Evolutionary conservation across 2,113 vertebrate species (phyloP).

Genomic region (Spea multiplicata): DNA sequence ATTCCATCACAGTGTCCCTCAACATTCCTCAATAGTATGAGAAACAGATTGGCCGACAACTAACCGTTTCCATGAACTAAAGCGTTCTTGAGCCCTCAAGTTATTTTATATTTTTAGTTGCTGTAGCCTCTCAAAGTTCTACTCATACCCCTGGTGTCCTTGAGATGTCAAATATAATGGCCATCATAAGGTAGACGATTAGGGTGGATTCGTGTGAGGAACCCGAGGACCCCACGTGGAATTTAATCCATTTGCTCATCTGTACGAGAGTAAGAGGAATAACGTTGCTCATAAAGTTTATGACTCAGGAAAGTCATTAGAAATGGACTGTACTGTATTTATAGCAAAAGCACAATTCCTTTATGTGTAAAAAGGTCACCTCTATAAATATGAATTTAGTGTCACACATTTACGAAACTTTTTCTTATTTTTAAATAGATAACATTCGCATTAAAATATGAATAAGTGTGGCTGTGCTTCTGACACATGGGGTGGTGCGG

Average conservation of each 20-base stretch:
- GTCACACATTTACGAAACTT: no score
- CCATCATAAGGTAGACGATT: background rate
- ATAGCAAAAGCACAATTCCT: constrained; percentile 27
- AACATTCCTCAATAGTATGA: no score
- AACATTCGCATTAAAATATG: no score
- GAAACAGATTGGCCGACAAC: no score
- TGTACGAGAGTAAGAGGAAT: background rate
- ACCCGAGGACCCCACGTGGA: background rate
- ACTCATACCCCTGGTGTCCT: background rate
- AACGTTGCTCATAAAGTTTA: constrained; percentile 1
- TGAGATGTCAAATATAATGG: constrained; percentile 5
- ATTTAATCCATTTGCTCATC: background rate
- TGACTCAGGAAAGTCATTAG: background rate
- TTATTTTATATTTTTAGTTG: no score
- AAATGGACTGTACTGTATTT: constrained; percentile 3
- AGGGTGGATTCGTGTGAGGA: constrained; percentile 5
- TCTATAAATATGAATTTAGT: constrained; percentile 62
- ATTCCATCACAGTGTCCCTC: no score
- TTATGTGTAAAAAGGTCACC: constrained; percentile 55
- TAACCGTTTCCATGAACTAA: no score
- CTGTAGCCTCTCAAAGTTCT: background rate
- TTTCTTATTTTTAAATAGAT: no score
- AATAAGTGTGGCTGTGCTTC: no score
- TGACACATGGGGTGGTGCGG: no score
- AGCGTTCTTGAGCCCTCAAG: no score